Conservation (phyloP, 2,797 vertebrate genomes). For the Onychomys leucogaster region DNA sequence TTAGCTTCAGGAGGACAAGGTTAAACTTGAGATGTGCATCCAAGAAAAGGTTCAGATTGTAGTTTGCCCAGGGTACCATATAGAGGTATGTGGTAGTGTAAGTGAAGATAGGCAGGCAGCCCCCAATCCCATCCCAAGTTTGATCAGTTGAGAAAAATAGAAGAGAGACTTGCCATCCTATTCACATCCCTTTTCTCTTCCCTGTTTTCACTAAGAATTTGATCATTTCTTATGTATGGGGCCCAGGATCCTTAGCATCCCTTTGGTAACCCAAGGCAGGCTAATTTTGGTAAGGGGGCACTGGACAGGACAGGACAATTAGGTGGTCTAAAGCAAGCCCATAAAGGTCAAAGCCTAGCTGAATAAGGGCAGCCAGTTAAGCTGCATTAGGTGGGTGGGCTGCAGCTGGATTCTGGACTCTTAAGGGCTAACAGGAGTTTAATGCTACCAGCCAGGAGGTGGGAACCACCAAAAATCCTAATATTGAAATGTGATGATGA, state of each 20-base stretch:
- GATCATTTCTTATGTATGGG: not conserved
- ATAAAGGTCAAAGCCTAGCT: conserved; percentile 18
- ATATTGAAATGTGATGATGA: not conserved
- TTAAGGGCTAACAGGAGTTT: conserved; percentile 51
- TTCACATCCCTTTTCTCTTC: not conserved
- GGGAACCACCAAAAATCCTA: conserved; percentile 28
- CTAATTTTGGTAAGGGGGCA: conserved; percentile 56
- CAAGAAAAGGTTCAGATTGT: not conserved
- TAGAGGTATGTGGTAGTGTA: too few species aligned
- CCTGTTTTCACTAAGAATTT: not conserved
- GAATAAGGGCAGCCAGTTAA: conserved; percentile 46
- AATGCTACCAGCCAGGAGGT: conserved; percentile 54
- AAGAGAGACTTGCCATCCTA: not conserved
- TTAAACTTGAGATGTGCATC: not conserved
- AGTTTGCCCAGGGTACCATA: not conserved
- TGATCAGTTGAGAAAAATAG: not conserved
- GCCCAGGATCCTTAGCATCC: not conserved
- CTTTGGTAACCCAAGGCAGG: not conserved
- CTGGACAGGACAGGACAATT: not conserved
- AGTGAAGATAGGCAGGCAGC: not conserved
- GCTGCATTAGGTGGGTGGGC: not conserved
- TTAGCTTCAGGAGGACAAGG: not conserved
- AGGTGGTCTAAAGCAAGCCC: conserved; percentile 53
- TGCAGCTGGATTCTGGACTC: conserved; percentile 55
- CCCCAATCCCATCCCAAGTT: not conserved